A percentile compares a stretch with the other conserved stretches of the same genome.
Conservation (phyloP, 2,797 vertebrate species). For the Merluccius polli region DNA sequence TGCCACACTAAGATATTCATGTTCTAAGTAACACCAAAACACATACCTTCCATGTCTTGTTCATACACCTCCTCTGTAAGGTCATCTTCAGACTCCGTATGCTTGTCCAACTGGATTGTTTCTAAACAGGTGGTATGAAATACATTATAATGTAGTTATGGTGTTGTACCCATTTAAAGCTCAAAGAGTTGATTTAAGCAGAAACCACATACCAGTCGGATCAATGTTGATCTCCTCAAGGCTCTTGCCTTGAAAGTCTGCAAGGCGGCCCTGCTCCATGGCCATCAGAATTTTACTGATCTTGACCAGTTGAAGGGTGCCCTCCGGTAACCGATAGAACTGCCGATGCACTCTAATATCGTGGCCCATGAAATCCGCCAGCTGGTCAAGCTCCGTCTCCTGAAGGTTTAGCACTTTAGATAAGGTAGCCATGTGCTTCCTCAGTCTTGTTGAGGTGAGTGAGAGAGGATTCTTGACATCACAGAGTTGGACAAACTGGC, state of each 20-base stretch:
- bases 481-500: not conserved
- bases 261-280: conserved; percentile 12
- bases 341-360: not conserved
- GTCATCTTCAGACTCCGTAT: not conserved
- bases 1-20: too few relatives aligned
- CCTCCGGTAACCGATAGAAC: not conserved
- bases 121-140: conserved; percentile 3
- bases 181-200: too few relatives aligned
- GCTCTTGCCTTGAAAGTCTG: conserved; percentile 20
- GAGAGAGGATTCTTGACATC: not conserved
- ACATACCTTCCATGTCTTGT: conserved; percentile 2
- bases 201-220: too few relatives aligned
- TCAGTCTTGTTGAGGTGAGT: not conserved
- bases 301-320: too few relatives aligned
- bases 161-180: too few relatives aligned
- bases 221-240: conserved; percentile 9
- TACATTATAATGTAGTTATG: conserved; percentile 1
- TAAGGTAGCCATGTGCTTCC: conserved; percentile 7
- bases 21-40: not conserved
- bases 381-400: conserved; percentile 18
- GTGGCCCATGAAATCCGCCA: conserved; percentile 14
- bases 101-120: not conserved
- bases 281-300: conserved; percentile 7
- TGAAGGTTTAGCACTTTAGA: conserved; percentile 22
- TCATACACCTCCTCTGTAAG: not conserved